Base-by-base conservation (phyloP, 2,888 invertebrate species). In the Ichneumon xanthorius region DNA sequence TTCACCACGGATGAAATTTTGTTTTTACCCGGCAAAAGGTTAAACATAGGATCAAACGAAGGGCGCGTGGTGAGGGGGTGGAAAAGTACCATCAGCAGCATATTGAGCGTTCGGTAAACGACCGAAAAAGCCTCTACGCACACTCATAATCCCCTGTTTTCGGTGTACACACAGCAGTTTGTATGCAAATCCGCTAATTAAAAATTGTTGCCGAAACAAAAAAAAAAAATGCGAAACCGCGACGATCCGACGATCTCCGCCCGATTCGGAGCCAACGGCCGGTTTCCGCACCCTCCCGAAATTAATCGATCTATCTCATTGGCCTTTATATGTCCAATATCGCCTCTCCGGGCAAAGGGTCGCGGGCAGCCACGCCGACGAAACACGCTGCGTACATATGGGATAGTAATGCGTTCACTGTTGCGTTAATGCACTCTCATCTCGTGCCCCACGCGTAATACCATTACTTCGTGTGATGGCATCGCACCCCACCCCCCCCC, bases 341-440 rank as follows among this genome's bases (percentile, higher is more conserved):
- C 68, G 7, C 11, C 11, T 19, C 22, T 22, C 58, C 14, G 4
- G 4, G 16, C 45, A 48, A 48, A 48, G 45, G 45, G 11, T 58
- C 26, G 58, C 26, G 9, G 4, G 14, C 26, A 26, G 26, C 58
- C 22, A 26, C 58, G 58, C 26, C 58, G 58, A 58, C 58, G 58
- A 26, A 58, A 58, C 58, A 4, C 26, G 4, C 58, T 58, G 26
- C 58, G 58, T 22, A 58, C 58, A 58, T 26, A 58, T 26, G 58
- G 45, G 14, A 58, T 11, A 58, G 22, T 58, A 58, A 58, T 58
- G 26, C 58, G 58, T 26, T 58, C 58, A 58, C 22, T 58, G 76
- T 76, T 65, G 76, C 76, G 76, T 76, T 76, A 76, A 76, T 76
- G 75, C 65, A 63, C 75, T 76, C 63, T 76, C 75, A 50, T 76